Conservation (phyloP, 1,140 invertebrate species). For the Temnothorax longispinosus region DNA sequence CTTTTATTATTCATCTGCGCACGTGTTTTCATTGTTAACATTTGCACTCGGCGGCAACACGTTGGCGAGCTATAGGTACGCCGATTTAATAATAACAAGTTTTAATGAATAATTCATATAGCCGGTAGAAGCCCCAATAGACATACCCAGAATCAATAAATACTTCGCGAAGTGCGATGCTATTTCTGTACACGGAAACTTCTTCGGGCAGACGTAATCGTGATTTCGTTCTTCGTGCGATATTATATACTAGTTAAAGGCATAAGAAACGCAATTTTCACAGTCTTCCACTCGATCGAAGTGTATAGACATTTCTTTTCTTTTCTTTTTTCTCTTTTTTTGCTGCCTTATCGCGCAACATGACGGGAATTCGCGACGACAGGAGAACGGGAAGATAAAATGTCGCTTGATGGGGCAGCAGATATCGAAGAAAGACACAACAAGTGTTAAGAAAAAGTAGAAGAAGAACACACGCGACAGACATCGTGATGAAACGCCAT, state of each 20-base stretch:
- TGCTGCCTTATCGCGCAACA: neutral
- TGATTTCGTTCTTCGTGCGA: neutral
- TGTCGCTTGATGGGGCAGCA: slow-evolving; percentile 21
- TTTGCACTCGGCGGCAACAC: neutral
- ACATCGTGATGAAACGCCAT: slow-evolving; percentile 32
- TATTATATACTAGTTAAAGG: slow-evolving; percentile 8
- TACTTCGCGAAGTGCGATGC: neutral
- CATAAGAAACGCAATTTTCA: slow-evolving; percentile 8
- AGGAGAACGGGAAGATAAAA: slow-evolving; percentile 65
- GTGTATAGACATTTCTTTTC: neutral
- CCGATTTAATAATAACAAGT: neutral
- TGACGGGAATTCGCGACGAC: slow-evolving; percentile 56
- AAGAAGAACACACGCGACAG: slow-evolving; percentile 14
- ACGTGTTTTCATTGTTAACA: neutral
- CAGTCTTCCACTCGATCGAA: slow-evolving; percentile 5
- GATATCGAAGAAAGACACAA: slow-evolving; percentile 29
- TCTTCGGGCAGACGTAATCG: neutral
- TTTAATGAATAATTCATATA: slow-evolving; percentile 30
- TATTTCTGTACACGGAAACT: slow-evolving; percentile 15
- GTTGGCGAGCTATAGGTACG: neutral
- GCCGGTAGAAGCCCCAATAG: neutral
- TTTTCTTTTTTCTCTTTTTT: slow-evolving; percentile 34
- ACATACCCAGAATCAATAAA: slow-evolving; percentile 7
- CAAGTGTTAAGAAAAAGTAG: slow-evolving; percentile 8
- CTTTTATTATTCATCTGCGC: neutral